Evolutionary conservation across 2,797 vertebrate species (phyloP), one percentile per base, ranked within the genome.

Genomic region (Florisuga fusca): DNA sequence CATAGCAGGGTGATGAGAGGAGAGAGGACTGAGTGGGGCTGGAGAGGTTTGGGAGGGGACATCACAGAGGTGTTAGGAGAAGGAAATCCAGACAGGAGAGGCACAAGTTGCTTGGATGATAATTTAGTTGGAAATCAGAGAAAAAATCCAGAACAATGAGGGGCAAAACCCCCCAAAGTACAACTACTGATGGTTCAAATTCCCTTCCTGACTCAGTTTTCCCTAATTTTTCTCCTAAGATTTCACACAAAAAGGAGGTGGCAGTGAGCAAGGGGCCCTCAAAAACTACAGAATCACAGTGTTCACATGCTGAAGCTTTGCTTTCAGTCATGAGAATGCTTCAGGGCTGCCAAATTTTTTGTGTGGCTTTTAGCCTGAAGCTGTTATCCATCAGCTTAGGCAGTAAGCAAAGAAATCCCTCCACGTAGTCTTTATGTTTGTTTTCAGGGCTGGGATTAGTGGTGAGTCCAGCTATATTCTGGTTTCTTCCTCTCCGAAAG

Each of bases 51-150:
- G n/a, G 7, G 59, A 34, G 41, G n/a, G 76, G 77, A 31, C n/a
- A 48, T 58, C 29, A 68, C 0, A 0, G 11, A 75, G 59, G 20
- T 26, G 15, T 76, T 58, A 84, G 12, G 12, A 64, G 33, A 51
- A 73, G 2, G 27, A 81, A 89, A 87, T 31, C 11, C 18, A 66
- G 2, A 22, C 21, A 73, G 34, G 51, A 78, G 38, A 63, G 36
- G 18, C 23, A 58, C 0, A 3, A 3, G 6, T 41, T 66, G 5
- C 10, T 72, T 76, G 46, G 29, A n/a, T 66, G 43, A 25, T 15
- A 69, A 38, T 38, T 78, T 46, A 86, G 51, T 34, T 51, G 43
- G 45, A 31, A 78, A 62, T 26, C 21, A 80, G 22, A 68, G 11
- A 18, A 72, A 72, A 54, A 64, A 78, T 23, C 25, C n/a, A 78